phyloP scores from a whole-genome alignment of 2,888 invertebrate species.

The Neelides folsomi region DNA sequence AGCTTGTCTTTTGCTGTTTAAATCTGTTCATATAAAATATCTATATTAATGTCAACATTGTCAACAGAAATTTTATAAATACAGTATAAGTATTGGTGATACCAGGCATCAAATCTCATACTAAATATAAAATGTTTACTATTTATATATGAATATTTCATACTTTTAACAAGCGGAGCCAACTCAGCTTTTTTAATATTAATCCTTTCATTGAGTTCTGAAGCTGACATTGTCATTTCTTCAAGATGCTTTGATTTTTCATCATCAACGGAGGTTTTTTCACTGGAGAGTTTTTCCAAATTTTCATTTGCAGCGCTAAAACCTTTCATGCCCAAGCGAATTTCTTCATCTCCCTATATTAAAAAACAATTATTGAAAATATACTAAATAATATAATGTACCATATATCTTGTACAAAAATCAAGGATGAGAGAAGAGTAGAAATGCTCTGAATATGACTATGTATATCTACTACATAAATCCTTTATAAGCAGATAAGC shows the following conservation, averaged over 20 bases:
- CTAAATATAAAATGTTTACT: background rate
- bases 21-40: too few species aligned
- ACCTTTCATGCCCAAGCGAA: slow-evolving; percentile 39
- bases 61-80: too few species aligned
- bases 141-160: background rate
- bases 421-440: too few species aligned
- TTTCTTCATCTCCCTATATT: slow-evolving; percentile 35
- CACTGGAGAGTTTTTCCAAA: slow-evolving; percentile 46
- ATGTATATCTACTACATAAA: too few species aligned
- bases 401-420: too few species aligned
- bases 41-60: too few species aligned
- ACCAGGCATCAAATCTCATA: background rate
- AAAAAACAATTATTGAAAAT: background rate
- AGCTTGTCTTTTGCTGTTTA: slow-evolving; percentile 54
- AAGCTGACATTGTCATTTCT: slow-evolving; percentile 44
- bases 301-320: slow-evolving; percentile 44
- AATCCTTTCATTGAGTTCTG: slow-evolving; percentile 44
- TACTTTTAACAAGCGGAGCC: slow-evolving; percentile 43
- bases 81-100: background rate
- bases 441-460: too few species aligned
- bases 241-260: slow-evolving; percentile 43
- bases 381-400: too few species aligned
- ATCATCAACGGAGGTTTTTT: slow-evolving; percentile 42
- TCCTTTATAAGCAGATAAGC: background rate
- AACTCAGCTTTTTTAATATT: slow-evolving; percentile 51